phyloP scores from a whole-genome alignment of 2,888 invertebrate genomes.

The Dromius quadrimaculatus region DNA sequence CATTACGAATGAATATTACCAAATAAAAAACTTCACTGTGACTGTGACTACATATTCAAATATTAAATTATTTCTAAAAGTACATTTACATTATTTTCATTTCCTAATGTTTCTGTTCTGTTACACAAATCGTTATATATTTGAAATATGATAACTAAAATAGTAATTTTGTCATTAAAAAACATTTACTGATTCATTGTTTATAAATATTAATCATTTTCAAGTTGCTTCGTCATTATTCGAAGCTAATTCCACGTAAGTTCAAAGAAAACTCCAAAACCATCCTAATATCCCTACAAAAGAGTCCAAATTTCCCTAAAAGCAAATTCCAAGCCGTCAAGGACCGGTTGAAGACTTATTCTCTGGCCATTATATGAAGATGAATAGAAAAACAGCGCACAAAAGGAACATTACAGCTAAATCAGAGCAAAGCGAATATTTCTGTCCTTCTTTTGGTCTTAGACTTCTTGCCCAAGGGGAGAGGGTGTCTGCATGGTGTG shows the following conservation, averaged over 20 bases:
- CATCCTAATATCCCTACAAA: conserved; percentile 19
- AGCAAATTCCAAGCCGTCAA: conserved; percentile 18
- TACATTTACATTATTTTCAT: background rate
- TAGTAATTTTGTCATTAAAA: background rate
- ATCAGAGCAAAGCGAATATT: conserved; percentile 20
- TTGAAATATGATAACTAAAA: background rate
- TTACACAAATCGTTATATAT: background rate
- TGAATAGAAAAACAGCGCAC: conserved; percentile 39
- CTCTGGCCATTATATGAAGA: conserved; percentile 27
- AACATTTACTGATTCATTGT: background rate
- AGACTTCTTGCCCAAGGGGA: background rate
- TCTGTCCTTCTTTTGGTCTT: background rate
- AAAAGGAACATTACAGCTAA: conserved; percentile 30
- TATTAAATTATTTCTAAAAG: background rate
- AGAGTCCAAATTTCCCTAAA: conserved; percentile 24
- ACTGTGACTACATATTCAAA: conserved; percentile 20
- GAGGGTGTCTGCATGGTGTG: background rate
- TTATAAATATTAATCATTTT: background rate
- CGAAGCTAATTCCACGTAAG: too few species aligned
- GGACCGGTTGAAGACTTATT: conserved; percentile 17
- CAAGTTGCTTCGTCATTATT: too few species aligned
- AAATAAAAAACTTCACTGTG: conserved; percentile 27
- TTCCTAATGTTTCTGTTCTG: background rate
- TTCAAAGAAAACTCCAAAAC: background rate
- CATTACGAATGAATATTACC: conserved; percentile 6